Base-by-base conservation (phyloP, 53 echinoderm and acorn worm species). In the Echinometra lucunter region DNA sequence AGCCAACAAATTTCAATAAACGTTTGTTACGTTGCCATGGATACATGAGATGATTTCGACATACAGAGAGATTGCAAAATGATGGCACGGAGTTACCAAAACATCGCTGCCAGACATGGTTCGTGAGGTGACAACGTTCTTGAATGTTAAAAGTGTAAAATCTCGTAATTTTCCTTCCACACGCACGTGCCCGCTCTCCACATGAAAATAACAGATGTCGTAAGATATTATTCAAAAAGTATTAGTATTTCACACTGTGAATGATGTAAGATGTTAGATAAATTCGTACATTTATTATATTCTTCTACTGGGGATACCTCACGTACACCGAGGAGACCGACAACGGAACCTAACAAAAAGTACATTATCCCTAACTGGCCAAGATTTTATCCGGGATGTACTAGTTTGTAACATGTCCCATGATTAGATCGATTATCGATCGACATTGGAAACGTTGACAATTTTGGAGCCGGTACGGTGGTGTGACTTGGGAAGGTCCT, bases 11-110 rank as follows among this genome's bases (percentile, higher is more conserved):
- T 40, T 44, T 81, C 38, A 21, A 81, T 81, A 72, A 72, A 35
- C 32, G 32, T 72, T 72, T 72, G 32, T 32, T 72, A 63, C 72
- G 81, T 81, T 44, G 44, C 44, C 81, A 81, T 42, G 81, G 81
- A 21, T 44, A 81, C 40, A 40, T 81, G 81, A 81, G 42, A 81
- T 7, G 81, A 23, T 5, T 81, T 44, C 23, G 23, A 42, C 23
- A 27, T 40, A 44, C 81, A 81, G 80, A 80, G 44, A 80, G 80
- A 42, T 19, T 80, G 19, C 40, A 80, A 17, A 78, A 40, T 15
- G 21, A 38, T 44, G 5, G 15, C 70, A 6, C 34, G 30, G 11
- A 60, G 60, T 34, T 32, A 15, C 72, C 72, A 32, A 15, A 7
- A 10, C n/a, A n/a, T 2, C 72, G 12, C n/a, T 72, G 72, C 72